A percentile compares a stretch with the other conserved stretches of the same genome.
Conservation (phyloP, 2,797 vertebrate genomes). For the Acridotheres tristis region DNA sequence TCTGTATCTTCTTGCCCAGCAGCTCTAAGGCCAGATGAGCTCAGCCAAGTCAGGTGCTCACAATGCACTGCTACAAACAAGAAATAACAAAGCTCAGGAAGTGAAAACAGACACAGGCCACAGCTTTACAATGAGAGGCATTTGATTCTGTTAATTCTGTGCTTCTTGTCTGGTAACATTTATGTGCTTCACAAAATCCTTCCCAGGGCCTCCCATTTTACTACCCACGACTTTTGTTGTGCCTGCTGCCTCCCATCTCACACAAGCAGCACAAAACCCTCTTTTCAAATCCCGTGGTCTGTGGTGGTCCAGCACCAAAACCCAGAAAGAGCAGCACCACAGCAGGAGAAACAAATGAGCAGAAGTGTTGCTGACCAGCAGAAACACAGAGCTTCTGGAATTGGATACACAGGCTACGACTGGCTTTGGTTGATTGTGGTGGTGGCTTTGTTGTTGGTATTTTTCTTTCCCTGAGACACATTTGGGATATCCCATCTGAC, state of each 20-base stretch:
- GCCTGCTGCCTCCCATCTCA: background rate
- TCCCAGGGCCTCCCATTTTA: background rate
- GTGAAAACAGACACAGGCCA: background rate
- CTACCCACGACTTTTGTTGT: accelerated
- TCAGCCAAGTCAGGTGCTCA: background rate
- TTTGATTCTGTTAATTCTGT: background rate
- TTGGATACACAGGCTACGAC: background rate
- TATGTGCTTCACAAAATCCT: background rate
- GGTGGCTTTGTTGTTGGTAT: background rate
- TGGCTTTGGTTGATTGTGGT: background rate
- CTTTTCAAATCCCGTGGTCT: background rate
- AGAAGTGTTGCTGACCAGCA: background rate
- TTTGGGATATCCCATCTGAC: background rate
- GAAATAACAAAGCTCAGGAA: background rate
- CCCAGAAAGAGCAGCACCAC: background rate
- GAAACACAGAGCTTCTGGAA: background rate
- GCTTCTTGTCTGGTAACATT: background rate
- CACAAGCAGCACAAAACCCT: background rate
- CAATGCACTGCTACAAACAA: background rate
- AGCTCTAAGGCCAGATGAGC: background rate
- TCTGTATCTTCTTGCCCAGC: background rate
- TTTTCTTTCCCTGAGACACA: background rate
- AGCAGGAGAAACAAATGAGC: background rate
- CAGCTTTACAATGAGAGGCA: background rate
- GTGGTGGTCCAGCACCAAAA: background rate